These are phyloP conservation scores for Reticulitermes speratus DNA, from an alignment of 1,140 invertebrate species.

Conservation along the genomic window DNA sequence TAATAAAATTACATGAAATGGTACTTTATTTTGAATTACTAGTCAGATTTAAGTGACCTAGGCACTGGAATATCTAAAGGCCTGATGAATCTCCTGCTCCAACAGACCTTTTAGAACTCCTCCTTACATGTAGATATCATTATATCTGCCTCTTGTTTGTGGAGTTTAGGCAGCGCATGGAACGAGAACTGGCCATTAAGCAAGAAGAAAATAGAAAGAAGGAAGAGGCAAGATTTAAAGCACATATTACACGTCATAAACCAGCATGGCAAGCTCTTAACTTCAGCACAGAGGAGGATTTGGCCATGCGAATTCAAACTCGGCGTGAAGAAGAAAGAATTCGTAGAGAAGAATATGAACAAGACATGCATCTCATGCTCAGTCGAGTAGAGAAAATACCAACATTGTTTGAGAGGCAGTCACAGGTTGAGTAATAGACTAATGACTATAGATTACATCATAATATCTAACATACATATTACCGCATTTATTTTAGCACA, in stretches of 20 bases:
- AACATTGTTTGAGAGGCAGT: constrained; percentile 65
- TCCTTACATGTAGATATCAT: too few relatives aligned
- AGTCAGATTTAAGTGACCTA: too few relatives aligned
- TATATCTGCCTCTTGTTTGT: too few relatives aligned
- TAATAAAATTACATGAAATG: too few relatives aligned
- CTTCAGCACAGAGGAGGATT: constrained; percentile 55
- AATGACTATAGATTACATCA: too few relatives aligned
- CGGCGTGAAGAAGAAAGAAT: constrained; percentile 64
- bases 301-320: constrained; percentile 62
- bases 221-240: constrained; percentile 56
- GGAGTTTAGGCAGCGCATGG: constrained; percentile 55
- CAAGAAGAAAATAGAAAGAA: constrained; percentile 58
- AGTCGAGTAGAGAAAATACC: constrained; percentile 66
- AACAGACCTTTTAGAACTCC: too few relatives aligned
- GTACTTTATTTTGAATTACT: too few relatives aligned
- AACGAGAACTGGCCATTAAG: constrained; percentile 58
- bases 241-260: constrained; percentile 59
- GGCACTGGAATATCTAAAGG: too few relatives aligned
- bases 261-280: constrained; percentile 68
- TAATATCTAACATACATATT: too few relatives aligned
- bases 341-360: constrained; percentile 61
- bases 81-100: too few relatives aligned
- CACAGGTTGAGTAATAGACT: neutral
- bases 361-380: constrained; percentile 70
- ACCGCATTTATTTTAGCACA: too few relatives aligned